A percentile compares a stretch with the other conserved stretches of the same genome.
Evolutionary conservation across 1,140 invertebrate genomes (phyloP).

Genomic region (Ceratitis capitata): DNA sequence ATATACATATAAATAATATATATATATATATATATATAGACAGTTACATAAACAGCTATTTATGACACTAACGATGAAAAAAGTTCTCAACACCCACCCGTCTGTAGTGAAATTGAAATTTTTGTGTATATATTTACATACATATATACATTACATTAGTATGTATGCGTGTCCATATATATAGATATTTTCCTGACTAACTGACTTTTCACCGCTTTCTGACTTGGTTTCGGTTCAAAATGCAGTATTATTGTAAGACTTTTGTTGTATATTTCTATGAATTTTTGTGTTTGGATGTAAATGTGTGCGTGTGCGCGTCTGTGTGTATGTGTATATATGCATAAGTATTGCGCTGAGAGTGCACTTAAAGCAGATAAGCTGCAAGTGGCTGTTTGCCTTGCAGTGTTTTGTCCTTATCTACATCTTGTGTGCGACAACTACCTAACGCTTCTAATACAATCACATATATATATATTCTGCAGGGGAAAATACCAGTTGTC

Average conservation of each 20-base stretch:
- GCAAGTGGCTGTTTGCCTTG: slow-evolving; percentile 29
- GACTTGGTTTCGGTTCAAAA: not conserved
- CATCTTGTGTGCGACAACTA: slow-evolving; percentile 32
- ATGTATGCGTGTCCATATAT: not conserved
- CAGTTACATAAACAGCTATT: not conserved
- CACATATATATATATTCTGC: not conserved
- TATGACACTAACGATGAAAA: not conserved
- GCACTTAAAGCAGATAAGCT: slow-evolving; percentile 37
- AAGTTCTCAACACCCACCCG: not conserved
- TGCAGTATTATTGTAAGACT: not conserved
- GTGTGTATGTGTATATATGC: not conserved
- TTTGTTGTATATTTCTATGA: too few relatives aligned
- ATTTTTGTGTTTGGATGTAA: not conserved
- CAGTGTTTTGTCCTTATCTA: slow-evolving; percentile 33
- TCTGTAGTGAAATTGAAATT: not conserved
- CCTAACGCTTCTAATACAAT: not conserved
- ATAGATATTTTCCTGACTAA: not conserved
- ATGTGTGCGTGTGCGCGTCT: not conserved
- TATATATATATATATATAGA: not conserved
- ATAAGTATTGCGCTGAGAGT: slow-evolving; percentile 12
- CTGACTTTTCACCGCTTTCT: not conserved
- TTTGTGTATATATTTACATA: not conserved
- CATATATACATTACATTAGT: not conserved
- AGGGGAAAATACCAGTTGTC: too few relatives aligned
- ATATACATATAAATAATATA: too few relatives aligned